Base-by-base conservation (phyloP, 2,113 vertebrate species). In the Pristiophorus japonicus region DNA sequence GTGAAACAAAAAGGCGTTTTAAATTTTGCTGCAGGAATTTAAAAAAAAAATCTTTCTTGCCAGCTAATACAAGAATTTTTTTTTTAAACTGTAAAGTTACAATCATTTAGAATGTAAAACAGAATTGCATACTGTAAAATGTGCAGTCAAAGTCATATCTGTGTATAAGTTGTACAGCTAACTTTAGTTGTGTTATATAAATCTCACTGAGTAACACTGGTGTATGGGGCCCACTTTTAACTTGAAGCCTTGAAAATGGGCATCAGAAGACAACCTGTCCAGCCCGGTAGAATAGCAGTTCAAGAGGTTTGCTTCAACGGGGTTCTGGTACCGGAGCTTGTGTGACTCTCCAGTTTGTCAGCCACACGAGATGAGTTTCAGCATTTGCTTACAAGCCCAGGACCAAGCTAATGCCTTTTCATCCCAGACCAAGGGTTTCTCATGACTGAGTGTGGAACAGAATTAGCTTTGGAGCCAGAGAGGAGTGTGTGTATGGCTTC, bases 61-160 rank as follows among this genome's bases (percentile, higher is more conserved):
- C 59, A 92, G 59, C 88, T 22, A 38, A 42, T 20, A 5, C 62
- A 38, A 63, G 59, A 59, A 63, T 63, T 42, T 92, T 51, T 90
- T 59, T 14, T 90, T 62, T 18, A 34, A 90, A 62, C 87, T 62
- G 87, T 90, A 59, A 90, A 62, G 87, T 62, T 92, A 34, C 88
- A 92, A 63, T 92, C 88, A 91, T n/a, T 6, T 63, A 38, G 59
- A 92, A 63, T 92, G 59, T 92, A 92, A 92, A 62, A 14, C 12
- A 30, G 30, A 81, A 63, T 92, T 92, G 88, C 59, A 65, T 38
- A 38, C 34, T 63, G 88, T 65, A 38, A 63, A 38, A 92, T 63
- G 59, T 92, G 59, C 59, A 63, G n/a, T 92, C 16, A 20, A 92
- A 92, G 75, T 92, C 88, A 42, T 92, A 63, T 92, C 88, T 42